Conservation (phyloP, 2,888 invertebrate species). For the Acanthosepion esculentum region DNA sequence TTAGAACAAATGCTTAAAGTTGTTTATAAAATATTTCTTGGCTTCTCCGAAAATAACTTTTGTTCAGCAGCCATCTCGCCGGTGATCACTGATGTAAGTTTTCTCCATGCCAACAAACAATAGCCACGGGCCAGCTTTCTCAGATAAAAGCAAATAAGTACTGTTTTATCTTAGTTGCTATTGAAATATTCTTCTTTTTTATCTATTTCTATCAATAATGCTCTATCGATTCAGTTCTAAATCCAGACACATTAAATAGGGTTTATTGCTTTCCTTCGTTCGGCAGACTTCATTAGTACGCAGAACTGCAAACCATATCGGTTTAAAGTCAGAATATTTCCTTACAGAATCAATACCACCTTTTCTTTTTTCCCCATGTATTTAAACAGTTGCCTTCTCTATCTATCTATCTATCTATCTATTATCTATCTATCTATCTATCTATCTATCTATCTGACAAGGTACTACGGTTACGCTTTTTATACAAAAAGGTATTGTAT, state of each 20-base stretch:
- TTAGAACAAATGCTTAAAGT: not conserved
- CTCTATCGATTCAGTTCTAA: not conserved
- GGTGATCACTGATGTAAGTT: not conserved
- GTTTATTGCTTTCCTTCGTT: not conserved
- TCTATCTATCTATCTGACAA: too few species aligned
- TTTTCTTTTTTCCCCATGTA: not conserved
- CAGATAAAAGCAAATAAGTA: not conserved
- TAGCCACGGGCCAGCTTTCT: not conserved
- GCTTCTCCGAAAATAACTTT: not conserved
- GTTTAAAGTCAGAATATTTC: not conserved
- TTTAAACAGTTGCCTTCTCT: not conserved
- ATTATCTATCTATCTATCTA: too few species aligned
- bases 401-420: too few species aligned
- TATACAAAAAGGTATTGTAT: too few species aligned
- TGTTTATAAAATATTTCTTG: not conserved
- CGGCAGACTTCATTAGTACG: not conserved
- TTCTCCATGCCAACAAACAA: not conserved
- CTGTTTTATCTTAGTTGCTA: not conserved
- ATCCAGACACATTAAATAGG: not conserved
- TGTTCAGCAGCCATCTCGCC: not conserved
- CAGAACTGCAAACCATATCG: not conserved
- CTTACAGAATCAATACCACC: not conserved
- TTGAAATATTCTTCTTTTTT: not conserved
- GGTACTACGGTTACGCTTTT: too few species aligned
- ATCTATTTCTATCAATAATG: not conserved